Conservation (phyloP, 2,113 vertebrate species). For the Nyctereutes procyonoides region DNA sequence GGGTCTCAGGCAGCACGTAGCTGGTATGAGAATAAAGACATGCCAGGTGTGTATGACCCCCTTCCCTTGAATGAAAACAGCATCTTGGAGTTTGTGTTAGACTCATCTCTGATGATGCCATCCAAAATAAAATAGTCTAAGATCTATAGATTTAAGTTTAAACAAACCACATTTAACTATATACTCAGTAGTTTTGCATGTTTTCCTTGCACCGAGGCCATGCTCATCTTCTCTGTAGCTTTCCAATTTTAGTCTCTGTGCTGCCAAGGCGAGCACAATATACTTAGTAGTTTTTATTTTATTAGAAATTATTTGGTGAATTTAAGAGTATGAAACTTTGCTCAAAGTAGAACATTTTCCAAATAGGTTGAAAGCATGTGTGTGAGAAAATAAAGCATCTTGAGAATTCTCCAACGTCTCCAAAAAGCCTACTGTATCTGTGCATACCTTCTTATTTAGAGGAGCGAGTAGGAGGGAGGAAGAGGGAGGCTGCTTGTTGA, state of each 20-base stretch:
- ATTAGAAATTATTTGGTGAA: not conserved
- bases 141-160: not conserved
- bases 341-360: not conserved
- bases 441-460: slow-evolving; percentile 5
- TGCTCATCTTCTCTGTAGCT: not conserved
- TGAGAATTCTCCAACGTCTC: slow-evolving; percentile 31
- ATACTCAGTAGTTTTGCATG: not conserved
- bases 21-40: not conserved
- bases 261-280: not conserved
- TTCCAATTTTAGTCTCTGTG: not conserved
- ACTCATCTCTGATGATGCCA: not conserved
- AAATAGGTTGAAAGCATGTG: slow-evolving; percentile 23
- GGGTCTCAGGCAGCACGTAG: accelerated
- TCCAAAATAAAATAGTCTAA: not conserved
- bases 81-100: not conserved
- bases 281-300: not conserved
- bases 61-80: not conserved
- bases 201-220: not conserved
- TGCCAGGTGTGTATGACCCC: too few relatives aligned
- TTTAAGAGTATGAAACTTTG: slow-evolving; percentile 23
- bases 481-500: not conserved
- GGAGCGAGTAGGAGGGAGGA: slow-evolving; percentile 2
- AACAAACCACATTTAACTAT: not conserved
- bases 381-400: slow-evolving; percentile 9
- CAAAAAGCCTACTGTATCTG: not conserved